Percentiles rank a stretch among this genome's conserved stretches.
These are phyloP conservation scores for Drosophila subpulchrella DNA, from an alignment of 1,140 invertebrate genomes.

Conservation along the genomic window DNA sequence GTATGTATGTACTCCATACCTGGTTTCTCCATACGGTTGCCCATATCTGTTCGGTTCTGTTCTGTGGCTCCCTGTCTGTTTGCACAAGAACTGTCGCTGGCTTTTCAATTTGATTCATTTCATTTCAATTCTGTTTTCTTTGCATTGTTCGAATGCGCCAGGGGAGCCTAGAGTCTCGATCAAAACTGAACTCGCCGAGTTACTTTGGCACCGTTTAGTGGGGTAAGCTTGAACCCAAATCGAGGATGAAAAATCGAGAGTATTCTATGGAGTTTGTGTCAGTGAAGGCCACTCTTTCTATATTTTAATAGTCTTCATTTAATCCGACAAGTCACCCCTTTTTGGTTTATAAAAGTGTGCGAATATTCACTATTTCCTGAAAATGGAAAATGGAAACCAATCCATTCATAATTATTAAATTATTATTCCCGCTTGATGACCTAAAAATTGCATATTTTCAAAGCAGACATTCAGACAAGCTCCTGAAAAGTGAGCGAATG, in stretches of 20 bases:
- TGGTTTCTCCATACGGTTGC: not conserved
- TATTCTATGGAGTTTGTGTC: slow-evolving; percentile 1
- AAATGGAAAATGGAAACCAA: no score
- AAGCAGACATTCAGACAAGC: no score
- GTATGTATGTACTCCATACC: not conserved
- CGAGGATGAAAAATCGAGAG: not conserved
- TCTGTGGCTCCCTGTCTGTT: slow-evolving; percentile 26
- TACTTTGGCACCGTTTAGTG: slow-evolving; percentile 12
- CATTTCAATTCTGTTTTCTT: slow-evolving; percentile 60
- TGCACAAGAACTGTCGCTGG: slow-evolving; percentile 61
- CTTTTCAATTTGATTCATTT: slow-evolving; percentile 79
- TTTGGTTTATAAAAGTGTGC: not conserved
- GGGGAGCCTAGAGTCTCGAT: slow-evolving; percentile 10
- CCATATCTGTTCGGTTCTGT: not conserved
- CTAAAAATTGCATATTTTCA: no score
- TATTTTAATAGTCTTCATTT: not conserved
- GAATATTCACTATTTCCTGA: no score
- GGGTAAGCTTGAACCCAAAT: slow-evolving; percentile 1
- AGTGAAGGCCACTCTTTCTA: not conserved
- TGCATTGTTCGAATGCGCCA: slow-evolving; percentile 45
- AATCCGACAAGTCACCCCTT: not conserved
- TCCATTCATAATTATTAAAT: no score
- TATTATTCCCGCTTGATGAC: no score
- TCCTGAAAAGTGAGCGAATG: not conserved
- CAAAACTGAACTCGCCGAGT: slow-evolving; percentile 17